Evolutionary conservation across 2,888 invertebrate species (phyloP), one percentile per base, ranked within the genome.

Genomic region (Linnaemya tessellans): DNA sequence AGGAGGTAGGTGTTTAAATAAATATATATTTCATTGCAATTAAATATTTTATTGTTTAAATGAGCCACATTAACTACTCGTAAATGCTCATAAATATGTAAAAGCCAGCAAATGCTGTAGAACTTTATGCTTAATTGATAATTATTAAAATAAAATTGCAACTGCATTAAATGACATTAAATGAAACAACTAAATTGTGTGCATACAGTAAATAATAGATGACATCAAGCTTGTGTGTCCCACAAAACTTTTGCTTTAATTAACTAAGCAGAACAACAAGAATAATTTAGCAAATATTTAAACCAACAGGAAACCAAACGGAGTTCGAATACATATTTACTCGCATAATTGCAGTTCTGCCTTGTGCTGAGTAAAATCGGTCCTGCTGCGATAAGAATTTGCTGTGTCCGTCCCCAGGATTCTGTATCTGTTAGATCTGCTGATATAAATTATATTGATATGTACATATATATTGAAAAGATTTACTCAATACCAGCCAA

Each of bases 1-100:
- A 94, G 96, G 96, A 92, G 95, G 96, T 96, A 93, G 95, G 95
- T 91, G 67, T 4, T 35, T 60, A 49, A 13, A 35, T 38, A 68
- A 11, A 41, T 41, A 41, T 30, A 4, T 38, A 1, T 64, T 43
- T 41, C 11, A 41, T 7, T 22, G 5, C 10, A 38, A 20, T 4
- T 13, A 62, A 68, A 38, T 13, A n/a, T 3, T 25, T n/a, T 18
- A 18, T 4, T n/a, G 0, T 41, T 51, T 51, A 49, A 68, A 68
- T 35, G 3, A 10, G n/a, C 3, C n/a, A 5, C 13, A 38, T 60
- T 38, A 18, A 13, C 11, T 22, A n/a, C n/a, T n/a, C n/a, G n/a
- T n/a, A 30, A 56, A 70, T 70, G 41, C 11, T 56, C 43, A 56
- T n/a, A 22, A 43, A 22, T n/a, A 43, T 56, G 38, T 20, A 20